Evolutionary conservation across 2,888 invertebrate genomes (phyloP).

Genomic region (Eledona agricola): DNA sequence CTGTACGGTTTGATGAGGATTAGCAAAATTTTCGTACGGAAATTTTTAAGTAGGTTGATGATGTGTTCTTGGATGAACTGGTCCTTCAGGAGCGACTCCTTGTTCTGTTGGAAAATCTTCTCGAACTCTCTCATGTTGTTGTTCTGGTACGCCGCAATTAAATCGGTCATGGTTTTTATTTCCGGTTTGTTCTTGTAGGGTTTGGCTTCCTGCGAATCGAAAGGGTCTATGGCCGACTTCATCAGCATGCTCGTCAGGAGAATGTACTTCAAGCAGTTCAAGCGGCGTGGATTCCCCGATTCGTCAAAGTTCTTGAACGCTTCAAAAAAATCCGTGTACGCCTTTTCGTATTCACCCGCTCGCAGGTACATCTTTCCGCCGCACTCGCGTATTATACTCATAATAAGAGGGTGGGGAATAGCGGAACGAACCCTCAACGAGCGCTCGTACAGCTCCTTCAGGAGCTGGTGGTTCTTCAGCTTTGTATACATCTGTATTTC

Average conservation of each 20-base stretch:
- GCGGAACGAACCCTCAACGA: conserved; percentile 98
- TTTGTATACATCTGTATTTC: conserved; percentile 99
- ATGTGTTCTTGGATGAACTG: conserved; percentile 98
- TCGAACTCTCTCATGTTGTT: conserved; percentile 98
- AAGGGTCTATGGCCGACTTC: conserved; percentile 99
- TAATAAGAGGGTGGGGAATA: conserved; percentile 98
- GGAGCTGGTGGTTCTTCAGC: conserved; percentile 97
- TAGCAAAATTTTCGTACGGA: conserved; percentile 94
- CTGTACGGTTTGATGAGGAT: conserved; percentile 97
- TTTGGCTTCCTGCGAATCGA: conserved; percentile 99
- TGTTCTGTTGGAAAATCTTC: conserved; percentile 89
- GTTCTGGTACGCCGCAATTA: conserved; percentile 96
- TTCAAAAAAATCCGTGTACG: conserved; percentile 99
- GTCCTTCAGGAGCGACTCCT: conserved; percentile 86
- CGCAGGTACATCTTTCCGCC: conserved; percentile 99
- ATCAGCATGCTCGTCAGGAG: conserved; percentile 98
- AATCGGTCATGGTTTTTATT: conserved; percentile 97
- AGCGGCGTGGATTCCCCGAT: conserved; percentile 93
- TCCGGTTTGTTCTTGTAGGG: conserved; percentile 99
- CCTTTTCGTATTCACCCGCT: conserved; percentile 97
- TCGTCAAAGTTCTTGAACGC: conserved; percentile 99
- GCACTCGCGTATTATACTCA: conserved; percentile 96
- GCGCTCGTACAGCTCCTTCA: conserved; percentile 95
- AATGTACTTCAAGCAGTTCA: conserved; percentile 94
- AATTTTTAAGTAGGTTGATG: conserved; percentile 90